phyloP scores from a whole-genome alignment of 2,888 invertebrate species.

The Chrysolina americana region DNA sequence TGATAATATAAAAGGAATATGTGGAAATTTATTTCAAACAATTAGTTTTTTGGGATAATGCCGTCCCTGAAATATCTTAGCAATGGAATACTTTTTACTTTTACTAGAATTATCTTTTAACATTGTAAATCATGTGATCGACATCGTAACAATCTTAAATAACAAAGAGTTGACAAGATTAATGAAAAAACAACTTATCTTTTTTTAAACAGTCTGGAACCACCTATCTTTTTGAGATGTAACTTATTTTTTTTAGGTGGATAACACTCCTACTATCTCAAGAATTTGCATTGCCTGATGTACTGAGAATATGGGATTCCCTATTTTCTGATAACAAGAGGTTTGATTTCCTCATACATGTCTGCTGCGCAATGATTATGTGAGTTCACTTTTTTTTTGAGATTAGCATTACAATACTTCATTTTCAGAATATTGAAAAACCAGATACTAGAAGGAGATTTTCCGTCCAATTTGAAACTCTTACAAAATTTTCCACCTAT shows the following conservation, averaged over 20 bases:
- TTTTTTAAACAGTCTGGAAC: no score
- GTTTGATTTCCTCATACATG: slow-evolving; percentile 91
- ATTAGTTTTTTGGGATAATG: no score
- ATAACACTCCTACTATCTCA: slow-evolving; percentile 94
- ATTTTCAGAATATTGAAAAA: slow-evolving; percentile 83
- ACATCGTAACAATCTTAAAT: no score
- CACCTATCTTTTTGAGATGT: no score
- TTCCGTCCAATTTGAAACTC: slow-evolving; percentile 93
- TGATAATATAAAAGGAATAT: no score
- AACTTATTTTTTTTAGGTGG: slow-evolving; percentile 79
- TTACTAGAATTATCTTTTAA: no score
- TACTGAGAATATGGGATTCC: slow-evolving; percentile 97
- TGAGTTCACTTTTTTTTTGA: slow-evolving; percentile 72
- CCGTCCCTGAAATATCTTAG: no score
- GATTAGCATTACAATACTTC: slow-evolving; percentile 20
- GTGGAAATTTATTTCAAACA: no score
- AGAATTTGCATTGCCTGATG: slow-evolving; percentile 97
- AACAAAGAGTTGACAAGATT: no score
- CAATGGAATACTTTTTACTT: no score
- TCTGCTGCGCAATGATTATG: slow-evolving; percentile 98
- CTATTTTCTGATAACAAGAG: slow-evolving; percentile 91
- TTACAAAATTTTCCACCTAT: slow-evolving; percentile 93
- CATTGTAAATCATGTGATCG: no score
- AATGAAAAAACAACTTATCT: no score
- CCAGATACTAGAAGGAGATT: slow-evolving; percentile 88